These are phyloP conservation scores for Notolabrus celidotus DNA, from an alignment of 2,797 vertebrate genomes.

Conservation along the genomic window DNA sequence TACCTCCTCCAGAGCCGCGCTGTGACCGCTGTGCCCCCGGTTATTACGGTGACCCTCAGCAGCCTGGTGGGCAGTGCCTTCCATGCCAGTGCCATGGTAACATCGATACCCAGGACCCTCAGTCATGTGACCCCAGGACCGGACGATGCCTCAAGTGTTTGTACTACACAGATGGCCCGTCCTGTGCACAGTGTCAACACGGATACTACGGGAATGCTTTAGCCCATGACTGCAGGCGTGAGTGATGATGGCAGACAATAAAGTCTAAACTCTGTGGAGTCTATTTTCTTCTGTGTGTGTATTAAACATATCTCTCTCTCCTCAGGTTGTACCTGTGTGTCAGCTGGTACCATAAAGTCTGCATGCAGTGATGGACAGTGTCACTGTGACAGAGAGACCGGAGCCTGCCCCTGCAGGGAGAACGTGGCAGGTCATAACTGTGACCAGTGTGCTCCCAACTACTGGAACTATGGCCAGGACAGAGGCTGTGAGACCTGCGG, in stretches of 20 bases:
- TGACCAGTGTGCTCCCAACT: constrained; percentile 84
- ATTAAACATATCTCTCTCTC: background rate
- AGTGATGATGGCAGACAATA: constrained; percentile 62
- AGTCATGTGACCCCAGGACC: constrained; percentile 86
- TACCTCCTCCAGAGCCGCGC: constrained; percentile 78
- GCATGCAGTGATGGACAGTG: constrained; percentile 77
- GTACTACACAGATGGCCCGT: constrained; percentile 85
- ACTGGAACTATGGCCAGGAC: constrained; percentile 88
- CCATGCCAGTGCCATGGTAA: constrained; percentile 91
- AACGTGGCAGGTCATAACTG: constrained; percentile 86
- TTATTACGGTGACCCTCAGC: constrained; percentile 86
- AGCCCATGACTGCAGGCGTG: constrained; percentile 87
- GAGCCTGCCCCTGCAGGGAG: constrained; percentile 85
- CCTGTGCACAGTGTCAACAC: constrained; percentile 83
- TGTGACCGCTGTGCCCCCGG: constrained; percentile 89
- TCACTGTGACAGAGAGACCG: constrained; percentile 81
- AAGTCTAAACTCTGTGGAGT: background rate
- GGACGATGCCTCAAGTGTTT: constrained; percentile 89
- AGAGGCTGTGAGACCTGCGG: constrained; percentile 87
- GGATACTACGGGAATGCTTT: constrained; percentile 90
- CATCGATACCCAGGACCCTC: constrained; percentile 85
- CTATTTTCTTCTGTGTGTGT: background rate
- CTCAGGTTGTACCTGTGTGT: constrained; percentile 87
- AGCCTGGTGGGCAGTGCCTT: constrained; percentile 76
- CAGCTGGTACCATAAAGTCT: constrained; percentile 74